phyloP scores from a whole-genome alignment of 2,888 invertebrate species.

The Protodeltote pygarga region DNA sequence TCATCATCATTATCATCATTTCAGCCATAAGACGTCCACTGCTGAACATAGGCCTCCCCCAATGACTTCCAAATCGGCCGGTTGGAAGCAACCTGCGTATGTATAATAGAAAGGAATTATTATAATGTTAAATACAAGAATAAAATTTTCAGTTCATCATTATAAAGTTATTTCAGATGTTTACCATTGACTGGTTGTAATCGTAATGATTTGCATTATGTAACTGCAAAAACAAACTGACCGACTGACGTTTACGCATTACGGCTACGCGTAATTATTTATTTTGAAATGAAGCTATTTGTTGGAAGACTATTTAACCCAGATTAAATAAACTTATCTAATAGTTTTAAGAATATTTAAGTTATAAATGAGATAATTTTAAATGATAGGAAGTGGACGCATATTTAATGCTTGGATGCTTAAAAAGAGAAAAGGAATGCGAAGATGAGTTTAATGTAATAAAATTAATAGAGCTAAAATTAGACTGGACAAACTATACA shows the following conservation, averaged over 20 bases:
- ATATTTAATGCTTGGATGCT: neutral
- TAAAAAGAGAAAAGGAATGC: neutral
- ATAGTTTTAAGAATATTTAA: conserved; percentile 13
- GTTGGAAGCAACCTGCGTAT: too few relatives aligned
- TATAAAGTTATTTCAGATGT: too few relatives aligned
- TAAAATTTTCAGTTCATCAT: too few relatives aligned
- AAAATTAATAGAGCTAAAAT: too few relatives aligned
- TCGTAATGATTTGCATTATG: conserved; percentile 23
- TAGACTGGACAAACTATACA: too few relatives aligned
- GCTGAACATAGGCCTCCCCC: too few relatives aligned
- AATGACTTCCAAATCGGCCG: too few relatives aligned
- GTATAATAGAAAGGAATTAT: too few relatives aligned
- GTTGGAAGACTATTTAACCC: conserved; percentile 31
- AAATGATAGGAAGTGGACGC: neutral
- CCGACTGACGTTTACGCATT: conserved; percentile 32
- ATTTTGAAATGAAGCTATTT: conserved; percentile 39
- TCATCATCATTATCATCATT: too few relatives aligned
- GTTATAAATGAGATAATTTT: neutral
- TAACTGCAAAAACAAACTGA: conserved; percentile 8
- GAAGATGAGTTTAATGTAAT: neutral
- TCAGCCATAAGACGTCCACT: too few relatives aligned
- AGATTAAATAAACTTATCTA: conserved; percentile 28
- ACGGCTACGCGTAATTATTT: conserved; percentile 20
- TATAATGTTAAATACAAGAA: too few relatives aligned
- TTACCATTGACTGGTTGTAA: conserved; percentile 12